Conservation (phyloP, 2,888 invertebrate genomes). For the Mermis nigrescens region DNA sequence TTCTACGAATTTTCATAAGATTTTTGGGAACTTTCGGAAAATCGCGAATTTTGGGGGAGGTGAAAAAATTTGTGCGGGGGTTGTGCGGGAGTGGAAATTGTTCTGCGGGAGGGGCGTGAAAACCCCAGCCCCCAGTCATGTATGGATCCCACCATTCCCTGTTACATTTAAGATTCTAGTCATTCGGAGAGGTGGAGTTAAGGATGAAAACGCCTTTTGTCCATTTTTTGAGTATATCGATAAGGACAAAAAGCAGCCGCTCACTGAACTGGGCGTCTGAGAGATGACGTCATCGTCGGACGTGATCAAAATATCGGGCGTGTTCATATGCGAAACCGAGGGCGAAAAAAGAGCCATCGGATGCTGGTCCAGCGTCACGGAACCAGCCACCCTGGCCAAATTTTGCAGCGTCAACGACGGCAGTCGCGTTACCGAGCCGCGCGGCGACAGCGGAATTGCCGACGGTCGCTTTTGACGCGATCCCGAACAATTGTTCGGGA, state of each 20-base stretch:
- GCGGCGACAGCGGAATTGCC: slow-evolving; percentile 31
- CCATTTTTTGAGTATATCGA: background rate
- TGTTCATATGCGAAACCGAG: slow-evolving; percentile 14
- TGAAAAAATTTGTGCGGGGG: no score
- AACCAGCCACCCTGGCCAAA: background rate
- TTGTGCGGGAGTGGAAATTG: no score
- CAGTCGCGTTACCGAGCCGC: slow-evolving; percentile 21
- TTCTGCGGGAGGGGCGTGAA: no score
- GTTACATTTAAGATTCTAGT: no score
- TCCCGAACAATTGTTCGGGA: slow-evolving; percentile 81
- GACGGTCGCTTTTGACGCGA: slow-evolving; percentile 38
- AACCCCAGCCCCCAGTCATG: no score
- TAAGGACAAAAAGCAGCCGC: no score
- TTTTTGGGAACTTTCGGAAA: no score
- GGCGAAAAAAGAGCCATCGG: slow-evolving; percentile 8
- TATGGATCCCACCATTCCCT: no score
- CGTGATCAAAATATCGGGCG: slow-evolving; percentile 29
- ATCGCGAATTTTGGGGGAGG: no score
- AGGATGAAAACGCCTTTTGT: background rate
- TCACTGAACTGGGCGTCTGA: background rate
- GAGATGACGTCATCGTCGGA: slow-evolving; percentile 21
- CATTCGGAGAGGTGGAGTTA: background rate
- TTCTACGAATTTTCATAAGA: no score
- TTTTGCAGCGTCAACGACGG: background rate
- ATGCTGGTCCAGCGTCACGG: background rate